Conservation (phyloP, 2,888 invertebrate species). For the Chrysina gloriosa region DNA sequence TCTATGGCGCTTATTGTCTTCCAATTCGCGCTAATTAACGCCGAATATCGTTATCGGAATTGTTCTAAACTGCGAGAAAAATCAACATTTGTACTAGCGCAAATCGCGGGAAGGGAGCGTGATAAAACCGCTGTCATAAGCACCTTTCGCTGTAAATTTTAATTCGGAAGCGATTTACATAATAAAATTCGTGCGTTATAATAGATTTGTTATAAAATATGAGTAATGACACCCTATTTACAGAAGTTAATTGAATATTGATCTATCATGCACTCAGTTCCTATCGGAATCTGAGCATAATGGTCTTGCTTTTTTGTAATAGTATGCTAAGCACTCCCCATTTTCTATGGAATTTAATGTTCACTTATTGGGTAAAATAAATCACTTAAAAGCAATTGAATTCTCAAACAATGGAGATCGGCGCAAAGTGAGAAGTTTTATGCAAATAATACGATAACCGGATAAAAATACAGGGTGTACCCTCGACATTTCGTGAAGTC, state of each 20-base stretch:
- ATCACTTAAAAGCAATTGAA: conserved; percentile 34
- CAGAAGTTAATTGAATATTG: conserved; percentile 50
- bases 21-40: conserved; percentile 9
- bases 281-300: conserved; percentile 50
- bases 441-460: conserved; percentile 5
- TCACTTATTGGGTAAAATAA: conserved; percentile 48
- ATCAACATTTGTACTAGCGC: not conserved
- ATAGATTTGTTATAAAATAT: conserved; percentile 45
- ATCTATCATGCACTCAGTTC: conserved; percentile 45
- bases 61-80: not conserved
- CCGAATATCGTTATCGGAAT: not conserved
- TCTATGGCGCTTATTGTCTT: conserved; percentile 17
- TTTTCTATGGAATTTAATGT: conserved; percentile 44
- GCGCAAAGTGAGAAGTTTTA: conserved; percentile 8
- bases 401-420: conserved; percentile 13
- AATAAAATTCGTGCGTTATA: conserved; percentile 29
- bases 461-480: too few relatives aligned
- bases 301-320: conserved; percentile 47
- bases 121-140: not conserved
- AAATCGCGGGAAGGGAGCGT: not conserved
- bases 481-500: too few relatives aligned
- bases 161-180: conserved; percentile 29
- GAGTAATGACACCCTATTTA: conserved; percentile 48
- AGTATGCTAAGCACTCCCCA: conserved; percentile 48
- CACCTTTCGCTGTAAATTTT: not conserved